Evolutionary conservation across 2,888 invertebrate species (phyloP).

Genomic region (Trachelus iudaicus): DNA sequence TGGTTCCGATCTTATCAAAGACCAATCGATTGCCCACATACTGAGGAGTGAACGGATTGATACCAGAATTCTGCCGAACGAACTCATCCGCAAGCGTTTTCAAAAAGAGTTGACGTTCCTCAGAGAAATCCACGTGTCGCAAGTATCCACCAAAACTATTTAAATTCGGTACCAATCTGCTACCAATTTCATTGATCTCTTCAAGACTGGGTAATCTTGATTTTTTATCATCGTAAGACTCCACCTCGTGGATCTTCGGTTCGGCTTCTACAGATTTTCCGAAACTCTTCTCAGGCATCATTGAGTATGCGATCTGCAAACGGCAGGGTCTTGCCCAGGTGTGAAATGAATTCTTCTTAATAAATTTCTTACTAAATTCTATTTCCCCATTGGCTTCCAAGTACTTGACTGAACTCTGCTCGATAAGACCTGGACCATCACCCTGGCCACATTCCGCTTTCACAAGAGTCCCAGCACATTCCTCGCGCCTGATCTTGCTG

Average conservation of each 20-base stretch:
- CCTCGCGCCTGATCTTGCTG: conserved; percentile 41
- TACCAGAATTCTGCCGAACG: conserved; percentile 13
- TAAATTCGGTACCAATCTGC: conserved; percentile 31
- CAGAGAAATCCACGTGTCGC: conserved; percentile 28
- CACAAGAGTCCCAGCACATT: conserved; percentile 32
- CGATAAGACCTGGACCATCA: conserved; percentile 23
- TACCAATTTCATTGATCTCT: conserved; percentile 36
- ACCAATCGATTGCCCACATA: conserved; percentile 36
- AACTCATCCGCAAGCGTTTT: conserved; percentile 34
- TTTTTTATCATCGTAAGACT: conserved; percentile 11
- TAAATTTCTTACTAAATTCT: conserved; percentile 48
- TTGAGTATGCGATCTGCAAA: conserved; percentile 72
- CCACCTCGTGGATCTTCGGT: conserved; percentile 2
- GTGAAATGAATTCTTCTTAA: conserved; percentile 58
- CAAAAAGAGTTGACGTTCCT: conserved; percentile 43
- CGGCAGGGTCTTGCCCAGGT: conserved; percentile 75
- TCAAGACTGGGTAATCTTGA: conserved; percentile 34
- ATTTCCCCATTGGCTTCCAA: conserved; percentile 45
- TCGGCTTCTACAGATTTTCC: conserved; percentile 4
- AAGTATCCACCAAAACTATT: conserved; percentile 42
- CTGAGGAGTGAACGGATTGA: conserved; percentile 21
- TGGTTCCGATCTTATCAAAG: conserved; percentile 17
- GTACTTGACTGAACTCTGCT: conserved; percentile 34
- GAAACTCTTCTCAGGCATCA: conserved; percentile 11
- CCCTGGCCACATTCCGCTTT: conserved; percentile 32